Evolutionary conservation across 2,888 invertebrate species (phyloP).

Genomic region (Lycophotia porphyrea): DNA sequence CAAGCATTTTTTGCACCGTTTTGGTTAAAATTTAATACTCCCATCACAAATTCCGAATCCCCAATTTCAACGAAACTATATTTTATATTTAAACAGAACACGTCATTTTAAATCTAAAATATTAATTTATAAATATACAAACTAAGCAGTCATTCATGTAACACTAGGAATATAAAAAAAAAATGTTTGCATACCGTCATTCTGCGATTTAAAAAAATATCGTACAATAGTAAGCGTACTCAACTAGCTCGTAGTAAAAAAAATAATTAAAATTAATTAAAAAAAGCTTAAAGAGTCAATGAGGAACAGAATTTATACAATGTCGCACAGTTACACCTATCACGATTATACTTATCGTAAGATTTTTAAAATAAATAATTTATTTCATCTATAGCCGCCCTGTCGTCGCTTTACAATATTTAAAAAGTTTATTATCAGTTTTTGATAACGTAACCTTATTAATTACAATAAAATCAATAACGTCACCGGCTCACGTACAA

Average conservation of each 20-base stretch:
- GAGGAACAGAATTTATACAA: constrained; percentile 84
- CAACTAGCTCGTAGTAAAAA: constrained; percentile 84
- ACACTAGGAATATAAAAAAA: constrained; percentile 84
- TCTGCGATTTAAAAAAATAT: constrained; percentile 80
- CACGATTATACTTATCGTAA: constrained; percentile 65
- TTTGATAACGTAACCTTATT: constrained; percentile 53
- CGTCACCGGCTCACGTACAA: constrained; percentile 37
- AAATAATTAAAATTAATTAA: constrained; percentile 79
- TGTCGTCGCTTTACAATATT: constrained; percentile 52
- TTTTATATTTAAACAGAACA: constrained; percentile 80
- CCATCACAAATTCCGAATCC: constrained; percentile 70
- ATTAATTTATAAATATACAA: constrained; percentile 87
- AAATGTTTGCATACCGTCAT: constrained; percentile 78
- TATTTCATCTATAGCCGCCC: constrained; percentile 72
- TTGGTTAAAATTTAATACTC: constrained; percentile 71
- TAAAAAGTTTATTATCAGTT: constrained; percentile 52
- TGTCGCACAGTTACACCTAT: constrained; percentile 67
- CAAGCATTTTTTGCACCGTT: constrained; percentile 62
- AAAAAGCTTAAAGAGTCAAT: constrained; percentile 73
- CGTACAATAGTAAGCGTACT: constrained; percentile 89
- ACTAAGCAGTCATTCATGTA: constrained; percentile 90
- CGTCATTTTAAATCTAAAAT: constrained; percentile 78
- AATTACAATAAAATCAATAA: constrained; percentile 44
- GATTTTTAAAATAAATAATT: constrained; percentile 75
- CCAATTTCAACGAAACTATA: constrained; percentile 77